A percentile compares a stretch with the other conserved stretches of the same genome.
These are phyloP conservation scores for Columba guinea DNA, from an alignment of 2,797 vertebrate genomes.

Conservation along the genomic window DNA sequence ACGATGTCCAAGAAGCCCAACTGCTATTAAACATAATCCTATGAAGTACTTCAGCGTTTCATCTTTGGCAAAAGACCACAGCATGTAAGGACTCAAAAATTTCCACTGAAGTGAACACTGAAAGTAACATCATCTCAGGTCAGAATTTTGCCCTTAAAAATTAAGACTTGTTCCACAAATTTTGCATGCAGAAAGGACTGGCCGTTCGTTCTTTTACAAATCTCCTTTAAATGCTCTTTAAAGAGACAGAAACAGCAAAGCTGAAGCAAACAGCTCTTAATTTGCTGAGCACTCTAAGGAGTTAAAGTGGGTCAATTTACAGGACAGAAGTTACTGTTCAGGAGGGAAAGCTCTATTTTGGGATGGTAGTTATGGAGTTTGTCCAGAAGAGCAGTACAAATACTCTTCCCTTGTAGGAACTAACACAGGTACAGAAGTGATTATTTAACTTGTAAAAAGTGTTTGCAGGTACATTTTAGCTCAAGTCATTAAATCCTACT, in stretches of 20 bases:
- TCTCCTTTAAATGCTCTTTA: not conserved
- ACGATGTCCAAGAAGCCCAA: not conserved
- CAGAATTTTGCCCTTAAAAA: not conserved
- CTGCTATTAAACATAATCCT: not conserved
- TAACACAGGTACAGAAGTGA: not conserved
- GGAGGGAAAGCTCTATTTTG: not conserved
- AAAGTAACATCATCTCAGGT: not conserved
- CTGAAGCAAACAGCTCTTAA: not conserved
- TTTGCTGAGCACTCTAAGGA: not conserved
- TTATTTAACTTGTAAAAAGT: not conserved
- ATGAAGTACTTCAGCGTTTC: not conserved
- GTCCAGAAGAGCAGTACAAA: not conserved
- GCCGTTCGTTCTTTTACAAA: not conserved
- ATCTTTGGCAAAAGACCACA: not conserved
- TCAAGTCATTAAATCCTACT: not conserved
- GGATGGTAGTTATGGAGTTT: rapidly evolving
- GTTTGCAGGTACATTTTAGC: not conserved
- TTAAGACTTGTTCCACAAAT: not conserved
- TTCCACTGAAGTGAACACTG: not conserved
- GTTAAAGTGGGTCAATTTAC: not conserved
- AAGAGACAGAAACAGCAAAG: not conserved
- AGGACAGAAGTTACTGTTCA: not conserved
- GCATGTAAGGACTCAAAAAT: not conserved
- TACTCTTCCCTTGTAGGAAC: not conserved
- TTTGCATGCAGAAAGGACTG: not conserved